Evolutionary conservation across 2,113 vertebrate species (phyloP).

Genomic region (Telmatochromis brichardi): DNA sequence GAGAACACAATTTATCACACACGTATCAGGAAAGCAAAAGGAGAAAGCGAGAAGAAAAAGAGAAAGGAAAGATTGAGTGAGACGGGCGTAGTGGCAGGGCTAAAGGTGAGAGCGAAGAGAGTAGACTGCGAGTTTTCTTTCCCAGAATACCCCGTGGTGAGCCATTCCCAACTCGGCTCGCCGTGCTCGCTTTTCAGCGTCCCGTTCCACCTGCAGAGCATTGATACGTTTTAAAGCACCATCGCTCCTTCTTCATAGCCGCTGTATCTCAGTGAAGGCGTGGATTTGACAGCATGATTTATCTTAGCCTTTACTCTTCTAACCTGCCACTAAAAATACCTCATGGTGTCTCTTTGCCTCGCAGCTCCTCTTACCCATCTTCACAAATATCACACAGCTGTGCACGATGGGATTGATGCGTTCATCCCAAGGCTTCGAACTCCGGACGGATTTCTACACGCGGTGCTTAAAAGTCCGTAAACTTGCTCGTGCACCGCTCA

Average conservation of each 20-base stretch:
- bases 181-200: rapidly evolving
- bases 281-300: constrained; percentile 21
- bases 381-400: constrained; percentile 32
- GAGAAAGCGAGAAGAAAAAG: not conserved
- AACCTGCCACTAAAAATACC: constrained; percentile 13
- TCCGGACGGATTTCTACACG: not conserved
- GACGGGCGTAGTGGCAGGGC: not conserved
- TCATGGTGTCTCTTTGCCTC: not conserved
- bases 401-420: constrained; percentile 13
- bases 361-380: not conserved
- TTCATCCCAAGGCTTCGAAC: constrained; percentile 13
- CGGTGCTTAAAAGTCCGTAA: constrained; percentile 29
- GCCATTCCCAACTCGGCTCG: not conserved
- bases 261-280: not conserved
- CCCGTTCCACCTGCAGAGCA: constrained; percentile 6
- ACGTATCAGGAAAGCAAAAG: not conserved
- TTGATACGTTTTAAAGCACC: constrained; percentile 1
- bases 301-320: constrained; percentile 6
- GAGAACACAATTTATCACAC: constrained; percentile 27
- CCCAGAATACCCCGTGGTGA: not conserved
- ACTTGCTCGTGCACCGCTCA: not conserved
- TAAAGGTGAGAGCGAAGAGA: not conserved
- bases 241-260: not conserved
- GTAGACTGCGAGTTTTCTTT: not conserved
- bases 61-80: not conserved